Evolutionary conservation across 2,797 vertebrate species (phyloP).

Genomic region (Myoxocephalus aenaeus): DNA sequence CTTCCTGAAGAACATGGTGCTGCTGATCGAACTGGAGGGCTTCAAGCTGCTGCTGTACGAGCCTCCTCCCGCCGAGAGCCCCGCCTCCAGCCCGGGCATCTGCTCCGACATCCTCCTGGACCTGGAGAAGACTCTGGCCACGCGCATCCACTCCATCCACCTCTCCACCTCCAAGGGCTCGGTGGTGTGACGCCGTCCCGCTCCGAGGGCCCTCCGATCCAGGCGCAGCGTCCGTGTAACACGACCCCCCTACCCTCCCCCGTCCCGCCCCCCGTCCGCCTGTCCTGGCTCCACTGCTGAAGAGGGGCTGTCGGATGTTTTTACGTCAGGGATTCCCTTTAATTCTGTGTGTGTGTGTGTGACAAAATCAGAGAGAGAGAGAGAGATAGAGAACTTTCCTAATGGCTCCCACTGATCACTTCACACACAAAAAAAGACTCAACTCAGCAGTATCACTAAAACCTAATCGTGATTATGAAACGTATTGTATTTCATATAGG

Average conservation of each 20-base stretch:
- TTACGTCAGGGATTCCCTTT: constrained; percentile 68
- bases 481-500: constrained; percentile 61
- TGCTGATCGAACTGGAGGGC: constrained; percentile 94
- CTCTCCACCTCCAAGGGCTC: constrained; percentile 98
- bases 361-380: constrained; percentile 18
- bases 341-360: constrained; percentile 28
- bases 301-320: constrained; percentile 40
- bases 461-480: constrained; percentile 38
- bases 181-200: constrained; percentile 87
- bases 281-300: constrained; percentile 21
- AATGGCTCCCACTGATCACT: constrained; percentile 37
- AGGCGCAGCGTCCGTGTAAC: constrained; percentile 62
- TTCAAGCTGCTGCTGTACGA: constrained; percentile 98
- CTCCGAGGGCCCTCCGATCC: constrained; percentile 14
- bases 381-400: constrained; percentile 21
- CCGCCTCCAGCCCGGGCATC: constrained; percentile 83
- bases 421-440: constrained; percentile 25
- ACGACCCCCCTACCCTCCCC: not conserved
- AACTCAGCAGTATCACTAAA: constrained; percentile 42
- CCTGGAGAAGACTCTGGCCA: constrained; percentile 96
- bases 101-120: constrained; percentile 92
- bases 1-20: constrained; percentile 99
- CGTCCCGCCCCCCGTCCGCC: not conserved
- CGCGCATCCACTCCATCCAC: constrained; percentile 97
- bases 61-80: constrained; percentile 85